Evolutionary conservation across 2,888 invertebrate genomes (phyloP), one percentile per base, ranked within the genome.

Genomic region (Syritta pipiens): DNA sequence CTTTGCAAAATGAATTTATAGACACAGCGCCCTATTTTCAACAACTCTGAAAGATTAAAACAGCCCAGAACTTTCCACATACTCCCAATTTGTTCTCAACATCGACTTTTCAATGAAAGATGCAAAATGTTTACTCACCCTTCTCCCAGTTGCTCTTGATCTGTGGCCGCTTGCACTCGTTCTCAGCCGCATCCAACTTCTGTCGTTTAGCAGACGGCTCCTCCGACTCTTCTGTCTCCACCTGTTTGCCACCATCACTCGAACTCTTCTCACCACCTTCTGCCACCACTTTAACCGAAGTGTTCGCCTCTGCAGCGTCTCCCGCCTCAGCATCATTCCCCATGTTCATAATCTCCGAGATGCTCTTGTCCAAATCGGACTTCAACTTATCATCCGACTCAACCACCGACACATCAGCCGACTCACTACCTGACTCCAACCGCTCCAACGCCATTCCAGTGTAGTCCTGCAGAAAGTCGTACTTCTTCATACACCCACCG

Each of bases 381-480:
- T 84, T 85, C 0, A 86, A 59, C 40, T 85, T 85, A 12, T 85
- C 85, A 17, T 85, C 85, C 2, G 83, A 83, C 28, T 83, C 82
- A 76, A 49, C 86, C 72, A 55, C 14, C 4, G 86, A 79, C 17
- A 82, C 83, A 67, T 86, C 86, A 4, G 77, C 77, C 1, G 82
- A 48, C 12, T 86, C 86, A 3, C 82, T 82, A 0, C 68, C 26
- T 1, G 79, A 65, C 3, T 83, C 84, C 0, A 83, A 24, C 0
- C 82, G 74, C 48, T 86, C 84, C 26, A 88, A 67, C 1, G 88
- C 85, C 26, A 91, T 84, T 0, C 89, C 89, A 74, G 91, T 90
- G 85, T 96, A 96, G 85, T 92, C 91, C 86, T 93, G 91, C 12
- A 97, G 88, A 86, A 97, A 96, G 6, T 91, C 90, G 89, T 95